A percentile compares a stretch with the other conserved stretches of the same genome.
Conservation (phyloP, 2,888 invertebrate species). For the Drosophila yooni region DNA sequence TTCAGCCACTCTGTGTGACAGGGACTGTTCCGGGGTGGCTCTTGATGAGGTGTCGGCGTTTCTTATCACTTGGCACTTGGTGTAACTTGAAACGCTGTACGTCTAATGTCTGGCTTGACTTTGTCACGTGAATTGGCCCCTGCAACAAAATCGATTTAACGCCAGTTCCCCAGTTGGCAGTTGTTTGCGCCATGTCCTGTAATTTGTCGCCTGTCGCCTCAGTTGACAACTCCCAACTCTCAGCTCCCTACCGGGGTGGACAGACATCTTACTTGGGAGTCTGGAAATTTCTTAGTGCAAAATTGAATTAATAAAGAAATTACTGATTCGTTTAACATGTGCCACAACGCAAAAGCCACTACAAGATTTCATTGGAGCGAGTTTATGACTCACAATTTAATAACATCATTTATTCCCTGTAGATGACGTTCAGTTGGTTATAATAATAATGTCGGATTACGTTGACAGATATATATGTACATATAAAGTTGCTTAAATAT, state of each 20-base stretch:
- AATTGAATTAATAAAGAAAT: conserved; percentile 43
- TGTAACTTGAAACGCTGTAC: conserved; percentile 65
- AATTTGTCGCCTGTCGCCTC: conserved; percentile 59
- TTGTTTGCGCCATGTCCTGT: conserved; percentile 61
- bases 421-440: conserved; percentile 2
- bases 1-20: conserved; percentile 25
- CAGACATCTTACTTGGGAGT: conserved; percentile 17
- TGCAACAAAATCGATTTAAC: conserved; percentile 73
- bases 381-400: not conserved
- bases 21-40: conserved; percentile 57
- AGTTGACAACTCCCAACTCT: not conserved
- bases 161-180: conserved; percentile 36
- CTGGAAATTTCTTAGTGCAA: conserved; percentile 28
- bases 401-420: conserved; percentile 39
- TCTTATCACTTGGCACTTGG: conserved; percentile 73
- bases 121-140: conserved; percentile 55
- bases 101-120: conserved; percentile 44
- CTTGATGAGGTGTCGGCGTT: conserved; percentile 54
- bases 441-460: conserved; percentile 3
- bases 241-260: not conserved
- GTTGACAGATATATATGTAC: not conserved
- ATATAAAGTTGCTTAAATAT: conserved; percentile 10
- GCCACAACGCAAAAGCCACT: conserved; percentile 20
- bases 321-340: conserved; percentile 35
- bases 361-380: conserved; percentile 5